Evolutionary conservation across 2,113 vertebrate species (phyloP).

Genomic region (Prunella fulvescens): DNA sequence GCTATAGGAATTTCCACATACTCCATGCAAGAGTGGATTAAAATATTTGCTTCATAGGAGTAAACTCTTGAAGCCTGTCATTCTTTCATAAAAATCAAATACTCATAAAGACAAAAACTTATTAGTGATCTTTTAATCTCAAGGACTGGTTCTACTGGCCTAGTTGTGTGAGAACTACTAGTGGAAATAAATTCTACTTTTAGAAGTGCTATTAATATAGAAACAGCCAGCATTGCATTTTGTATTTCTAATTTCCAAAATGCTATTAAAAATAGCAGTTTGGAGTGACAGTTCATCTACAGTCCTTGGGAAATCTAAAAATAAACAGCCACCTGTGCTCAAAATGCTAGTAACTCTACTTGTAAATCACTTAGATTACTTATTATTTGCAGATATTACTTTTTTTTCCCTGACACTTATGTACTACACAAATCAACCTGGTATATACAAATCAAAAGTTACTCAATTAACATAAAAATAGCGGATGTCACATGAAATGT

Average conservation of each 20-base stretch:
- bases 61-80: neutral
- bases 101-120: neutral
- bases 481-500: slow-evolving; percentile 65
- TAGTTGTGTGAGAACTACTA: neutral
- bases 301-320: slow-evolving; percentile 48
- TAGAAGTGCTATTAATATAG: neutral
- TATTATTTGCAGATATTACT: slow-evolving; percentile 59
- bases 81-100: neutral
- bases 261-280: slow-evolving; percentile 45
- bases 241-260: slow-evolving; percentile 36
- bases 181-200: neutral
- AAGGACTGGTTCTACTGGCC: neutral
- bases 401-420: slow-evolving; percentile 4
- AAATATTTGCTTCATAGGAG: neutral
- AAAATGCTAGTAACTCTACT: slow-evolving; percentile 50
- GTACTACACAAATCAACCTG: slow-evolving; percentile 55
- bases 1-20: neutral
- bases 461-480: slow-evolving; percentile 71
- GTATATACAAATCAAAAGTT: slow-evolving; percentile 68
- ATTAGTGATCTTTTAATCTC: neutral
- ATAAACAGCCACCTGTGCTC: slow-evolving; percentile 49
- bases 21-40: neutral
- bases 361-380: slow-evolving; percentile 59
- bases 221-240: neutral
- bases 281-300: slow-evolving; percentile 38